Conservation (phyloP, 2,113 vertebrate genomes). For the Alligator sinensis region DNA sequence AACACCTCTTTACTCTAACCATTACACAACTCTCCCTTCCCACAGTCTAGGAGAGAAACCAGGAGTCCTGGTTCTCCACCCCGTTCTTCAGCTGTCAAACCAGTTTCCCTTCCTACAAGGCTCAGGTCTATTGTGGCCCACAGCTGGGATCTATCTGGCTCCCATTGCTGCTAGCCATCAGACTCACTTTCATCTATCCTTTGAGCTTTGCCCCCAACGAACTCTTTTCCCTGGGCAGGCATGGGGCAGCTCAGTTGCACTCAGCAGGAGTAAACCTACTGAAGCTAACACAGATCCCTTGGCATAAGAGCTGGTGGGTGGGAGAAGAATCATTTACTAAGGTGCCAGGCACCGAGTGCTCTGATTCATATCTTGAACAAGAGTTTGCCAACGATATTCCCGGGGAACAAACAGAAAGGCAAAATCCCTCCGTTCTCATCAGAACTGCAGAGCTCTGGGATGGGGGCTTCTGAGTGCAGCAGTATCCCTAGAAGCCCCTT, state of each 20-base stretch:
- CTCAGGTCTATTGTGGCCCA: too few relatives aligned
- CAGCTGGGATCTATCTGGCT: too few relatives aligned
- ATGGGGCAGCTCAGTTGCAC: not conserved
- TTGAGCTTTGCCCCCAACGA: not conserved
- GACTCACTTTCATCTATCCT: not conserved
- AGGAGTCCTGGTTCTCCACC: not conserved
- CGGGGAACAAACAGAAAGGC: not conserved
- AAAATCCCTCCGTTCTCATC: fast-evolving
- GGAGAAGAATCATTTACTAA: not conserved
- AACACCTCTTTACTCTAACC: not conserved
- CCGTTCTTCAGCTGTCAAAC: not conserved
- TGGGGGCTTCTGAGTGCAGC: not conserved
- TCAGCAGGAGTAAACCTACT: not conserved
- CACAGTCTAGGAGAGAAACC: not conserved
- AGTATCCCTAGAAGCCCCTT: not conserved
- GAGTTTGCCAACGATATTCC: not conserved
- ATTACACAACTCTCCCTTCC: not conserved
- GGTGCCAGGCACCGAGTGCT: fast-evolving
- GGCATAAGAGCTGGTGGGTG: not conserved
- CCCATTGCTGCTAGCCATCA: not conserved
- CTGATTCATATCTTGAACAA: too few relatives aligned
- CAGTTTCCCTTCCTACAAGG: not conserved
- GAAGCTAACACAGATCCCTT: not conserved
- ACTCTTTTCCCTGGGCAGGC: not conserved
- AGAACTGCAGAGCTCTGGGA: fast-evolving